Percentiles rank a stretch among this genome's conserved stretches.
phyloP scores from a whole-genome alignment of 2,797 vertebrate species.

The Picus viridis region DNA sequence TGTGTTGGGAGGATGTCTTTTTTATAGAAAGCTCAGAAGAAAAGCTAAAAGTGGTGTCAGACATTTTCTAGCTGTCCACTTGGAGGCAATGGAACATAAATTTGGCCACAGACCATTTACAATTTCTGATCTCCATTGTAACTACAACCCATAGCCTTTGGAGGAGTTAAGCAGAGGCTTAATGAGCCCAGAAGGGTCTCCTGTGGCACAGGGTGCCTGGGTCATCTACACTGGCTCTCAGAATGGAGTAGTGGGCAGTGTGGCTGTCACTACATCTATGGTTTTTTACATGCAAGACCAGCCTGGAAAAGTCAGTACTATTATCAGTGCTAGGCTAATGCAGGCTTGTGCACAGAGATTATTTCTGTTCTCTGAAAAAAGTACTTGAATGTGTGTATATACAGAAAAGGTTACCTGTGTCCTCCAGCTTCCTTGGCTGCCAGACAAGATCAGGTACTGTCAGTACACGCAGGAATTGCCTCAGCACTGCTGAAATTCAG shows the following conservation, averaged over 20 bases:
- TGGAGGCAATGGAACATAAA: background rate
- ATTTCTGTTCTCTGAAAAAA: background rate
- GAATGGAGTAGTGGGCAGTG: fast-evolving
- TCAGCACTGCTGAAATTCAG: fast-evolving
- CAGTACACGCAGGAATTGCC: too few species aligned
- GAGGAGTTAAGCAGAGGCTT: background rate
- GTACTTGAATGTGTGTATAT: background rate
- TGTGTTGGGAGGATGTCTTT: background rate
- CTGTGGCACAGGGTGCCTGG: background rate
- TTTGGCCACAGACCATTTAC: background rate
- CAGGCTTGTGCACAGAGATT: background rate
- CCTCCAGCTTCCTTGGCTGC: background rate
- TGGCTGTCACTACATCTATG: background rate
- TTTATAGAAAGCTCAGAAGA: background rate
- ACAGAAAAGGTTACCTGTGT: background rate
- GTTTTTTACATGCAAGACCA: background rate
- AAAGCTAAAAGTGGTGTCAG: slow-evolving; percentile 24
- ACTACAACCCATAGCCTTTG: background rate
- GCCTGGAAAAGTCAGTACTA: background rate
- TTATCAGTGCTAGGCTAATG: background rate
- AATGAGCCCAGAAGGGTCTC: background rate
- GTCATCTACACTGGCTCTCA: background rate
- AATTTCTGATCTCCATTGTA: fast-evolving
- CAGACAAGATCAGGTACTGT: background rate
- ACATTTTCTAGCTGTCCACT: slow-evolving; percentile 13